Evolutionary conservation across 2,113 vertebrate species (phyloP).

Genomic region (Phyllostomus hastatus): DNA sequence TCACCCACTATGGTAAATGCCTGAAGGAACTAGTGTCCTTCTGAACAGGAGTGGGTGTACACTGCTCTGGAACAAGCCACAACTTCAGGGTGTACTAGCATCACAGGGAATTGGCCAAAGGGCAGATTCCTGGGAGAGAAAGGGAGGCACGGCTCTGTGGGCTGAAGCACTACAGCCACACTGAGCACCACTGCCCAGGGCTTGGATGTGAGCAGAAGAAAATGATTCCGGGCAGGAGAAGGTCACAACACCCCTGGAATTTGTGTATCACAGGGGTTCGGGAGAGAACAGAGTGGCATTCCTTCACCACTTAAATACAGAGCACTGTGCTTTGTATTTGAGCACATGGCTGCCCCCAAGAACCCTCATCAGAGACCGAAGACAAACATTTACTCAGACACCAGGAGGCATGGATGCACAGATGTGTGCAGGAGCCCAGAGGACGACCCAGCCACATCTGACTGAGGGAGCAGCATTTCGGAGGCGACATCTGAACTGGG

Average conservation of each 20-base stretch:
- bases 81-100: neutral
- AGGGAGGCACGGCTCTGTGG: neutral
- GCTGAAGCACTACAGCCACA: neutral
- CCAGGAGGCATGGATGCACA: neutral
- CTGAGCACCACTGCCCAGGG: neutral
- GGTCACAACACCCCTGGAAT: neutral
- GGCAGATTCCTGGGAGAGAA: neutral
- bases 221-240: neutral
- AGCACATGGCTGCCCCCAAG: neutral
- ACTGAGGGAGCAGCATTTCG: neutral
- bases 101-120: neutral
- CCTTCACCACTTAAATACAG: neutral
- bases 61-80: neutral
- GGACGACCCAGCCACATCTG: neutral
- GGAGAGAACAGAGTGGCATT: neutral
- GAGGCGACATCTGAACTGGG: neutral
- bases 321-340: neutral
- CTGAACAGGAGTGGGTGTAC: neutral
- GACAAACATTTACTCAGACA: neutral
- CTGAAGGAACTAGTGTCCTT: neutral
- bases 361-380: neutral
- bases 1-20: neutral
- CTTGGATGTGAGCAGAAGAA: neutral
- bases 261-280: neutral
- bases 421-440: neutral